phyloP scores from a whole-genome alignment of 2,888 invertebrate species.

The Eremobia ochroleuca region DNA sequence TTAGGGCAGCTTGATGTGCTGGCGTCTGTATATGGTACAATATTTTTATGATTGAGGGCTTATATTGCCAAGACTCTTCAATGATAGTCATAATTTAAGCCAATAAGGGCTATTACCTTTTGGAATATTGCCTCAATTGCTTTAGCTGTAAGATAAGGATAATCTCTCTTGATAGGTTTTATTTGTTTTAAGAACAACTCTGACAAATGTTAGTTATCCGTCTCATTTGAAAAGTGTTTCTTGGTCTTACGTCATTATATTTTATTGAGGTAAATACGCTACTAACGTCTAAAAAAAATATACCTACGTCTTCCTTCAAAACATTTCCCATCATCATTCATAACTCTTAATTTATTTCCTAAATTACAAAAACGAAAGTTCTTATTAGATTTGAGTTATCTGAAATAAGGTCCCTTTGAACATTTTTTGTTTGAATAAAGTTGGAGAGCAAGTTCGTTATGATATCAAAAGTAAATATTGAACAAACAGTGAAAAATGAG shows the following conservation, averaged over 20 bases:
- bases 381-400: constrained; percentile 44
- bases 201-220: not conserved
- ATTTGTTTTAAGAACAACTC: not conserved
- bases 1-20: no score
- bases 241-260: constrained; percentile 3
- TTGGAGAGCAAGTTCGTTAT: constrained; percentile 37
- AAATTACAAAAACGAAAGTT: constrained; percentile 52
- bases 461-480: constrained; percentile 8
- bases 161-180: not conserved
- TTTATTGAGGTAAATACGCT: not conserved
- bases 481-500: constrained; percentile 36
- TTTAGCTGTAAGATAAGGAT: not conserved
- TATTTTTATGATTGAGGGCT: not conserved
- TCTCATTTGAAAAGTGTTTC: constrained; percentile 6
- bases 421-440: constrained; percentile 30
- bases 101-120: no score
- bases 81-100: not conserved
- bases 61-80: not conserved
- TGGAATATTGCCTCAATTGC: not conserved
- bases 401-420: constrained; percentile 46
- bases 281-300: not conserved
- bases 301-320: constrained; percentile 4
- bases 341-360: constrained; percentile 45
- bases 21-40: no score
- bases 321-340: constrained; percentile 25